Conservation (phyloP, 2,888 invertebrate genomes). For the Aspidiotus destructor region DNA sequence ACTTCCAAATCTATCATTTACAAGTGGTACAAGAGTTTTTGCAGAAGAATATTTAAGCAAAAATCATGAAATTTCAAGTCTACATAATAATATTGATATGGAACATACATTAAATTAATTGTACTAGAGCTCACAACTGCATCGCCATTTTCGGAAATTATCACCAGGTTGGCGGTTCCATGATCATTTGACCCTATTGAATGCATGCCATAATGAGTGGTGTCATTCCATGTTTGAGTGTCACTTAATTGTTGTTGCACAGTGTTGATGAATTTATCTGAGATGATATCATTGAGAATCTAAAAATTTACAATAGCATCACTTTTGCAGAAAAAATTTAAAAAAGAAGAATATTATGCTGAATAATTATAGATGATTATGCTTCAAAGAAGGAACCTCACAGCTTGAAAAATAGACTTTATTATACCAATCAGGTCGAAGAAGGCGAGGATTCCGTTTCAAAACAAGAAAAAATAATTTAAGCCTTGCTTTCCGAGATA, state of each 20-base stretch:
- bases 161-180: conserved; percentile 68
- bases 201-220: conserved; percentile 36
- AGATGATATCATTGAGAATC: conserved; percentile 27
- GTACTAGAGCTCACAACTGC: conserved; percentile 89
- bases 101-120: conserved; percentile 53
- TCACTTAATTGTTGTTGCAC: conserved; percentile 25
- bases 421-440: too few relatives aligned
- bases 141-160: conserved; percentile 70
- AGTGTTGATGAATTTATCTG: conserved; percentile 21
- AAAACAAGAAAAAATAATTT: too few relatives aligned
- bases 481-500: too few relatives aligned
- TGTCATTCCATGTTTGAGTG: conserved; percentile 47
- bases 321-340: too few relatives aligned
- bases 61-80: too few relatives aligned
- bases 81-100: neutral
- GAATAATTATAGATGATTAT: too few relatives aligned
- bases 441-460: too few relatives aligned
- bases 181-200: conserved; percentile 40
- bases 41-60: too few relatives aligned
- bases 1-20: conserved; percentile 26
- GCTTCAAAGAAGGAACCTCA: too few relatives aligned
- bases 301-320: neutral
- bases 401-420: too few relatives aligned
- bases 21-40: neutral
- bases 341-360: too few relatives aligned